Base-by-base conservation (phyloP, 2,888 invertebrate species). In the Neoitamus cyanurus region DNA sequence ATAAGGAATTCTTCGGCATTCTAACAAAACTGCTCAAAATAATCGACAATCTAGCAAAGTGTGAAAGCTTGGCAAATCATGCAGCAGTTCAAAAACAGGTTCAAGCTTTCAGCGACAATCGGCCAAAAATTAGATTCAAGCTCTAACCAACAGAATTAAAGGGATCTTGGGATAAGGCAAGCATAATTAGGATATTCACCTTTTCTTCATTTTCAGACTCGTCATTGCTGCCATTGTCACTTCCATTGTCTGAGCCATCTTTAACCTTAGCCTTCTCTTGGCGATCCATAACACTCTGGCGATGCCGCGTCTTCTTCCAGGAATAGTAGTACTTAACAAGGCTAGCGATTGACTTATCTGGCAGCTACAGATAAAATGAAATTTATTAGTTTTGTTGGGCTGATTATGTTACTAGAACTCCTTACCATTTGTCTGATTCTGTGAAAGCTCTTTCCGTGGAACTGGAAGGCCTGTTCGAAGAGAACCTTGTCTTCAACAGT, bases 401-500 rank as follows among this genome's bases (percentile, higher is more conserved):
- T 58, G 25, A 70, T 83, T 28, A 75, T 30, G 34, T 25, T 20
- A 42, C 3, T 15, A 30, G 30, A 58, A 37, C 3, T n/a, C 85
- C 86, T 88, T 93, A 98, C 98, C 98, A 99, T 98, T 94, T 98
- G 98, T 88, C 97, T 93, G 91, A 99, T 99, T 90, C 98, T 94
- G 90, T 98, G 97, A 92, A 99, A 99, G 91, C 97, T 97, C 93
- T 99, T 99, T 77, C 99, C 99, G 92, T 99, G 98, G 90, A 98
- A 99, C 90, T 98, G 97, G 91, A 98, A 99, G 46, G 99, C 99
- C 92, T 99, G 98, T 90, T 99, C 99, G 92, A 99, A 99, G 13
- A 99, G 92, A 77, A 98, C 98, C 92, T 98, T 99, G 90, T 99
- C 99, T 91, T 99, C 99, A 0, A 97, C 96, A 2, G 98, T 97